Evolutionary conservation across 2,888 invertebrate genomes (phyloP), one percentile per base, ranked within the genome.

Genomic region (Biston betularia): DNA sequence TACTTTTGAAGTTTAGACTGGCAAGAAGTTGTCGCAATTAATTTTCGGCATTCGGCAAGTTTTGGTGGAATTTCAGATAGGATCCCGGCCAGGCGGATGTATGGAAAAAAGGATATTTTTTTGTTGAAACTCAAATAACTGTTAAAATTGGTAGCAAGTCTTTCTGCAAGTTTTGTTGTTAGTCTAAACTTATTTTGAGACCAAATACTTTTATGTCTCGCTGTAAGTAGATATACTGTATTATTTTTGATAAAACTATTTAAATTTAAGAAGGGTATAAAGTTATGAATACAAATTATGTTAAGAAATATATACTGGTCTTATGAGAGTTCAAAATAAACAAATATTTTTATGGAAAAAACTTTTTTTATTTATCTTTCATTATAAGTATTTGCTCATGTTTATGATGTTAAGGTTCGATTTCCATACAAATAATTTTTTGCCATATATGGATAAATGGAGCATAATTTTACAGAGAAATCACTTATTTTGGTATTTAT

Each of bases 151-250:
- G 35, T 35, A 35, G 35, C 35, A 35, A 40, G 24, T 15, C 7
- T 40, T 54, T 42, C 54, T 7, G 33, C 54, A 54, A 44, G 3
- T 38, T 49, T 53, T 42, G 4, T 54, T 54, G 54, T 12, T 42
- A 54, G 54, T 54, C 40, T 53, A 54, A 44, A 54, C 54, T 42
- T 33, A 42, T 24, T 44, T 12, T 61, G 46, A 9, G 46, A 62
- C 55, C 62, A 62, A 62, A 62, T 62, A 55, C 38, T 62, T 62
- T 15, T 55, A 61, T 5, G 62, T 49, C 42, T 34, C 38, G 57
- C 15, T 56, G 46, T 57, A 46, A 48, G 14, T 57, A 53, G 53
- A 24, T 38, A 14, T 11, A 15, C 15, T 53, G 38, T 53, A 38
- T 53, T 38, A 10, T 11, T 53, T 40, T 38, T 24, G 12, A 54